Base-by-base conservation (phyloP, 2,888 invertebrate genomes). In the Thyatira batis region DNA sequence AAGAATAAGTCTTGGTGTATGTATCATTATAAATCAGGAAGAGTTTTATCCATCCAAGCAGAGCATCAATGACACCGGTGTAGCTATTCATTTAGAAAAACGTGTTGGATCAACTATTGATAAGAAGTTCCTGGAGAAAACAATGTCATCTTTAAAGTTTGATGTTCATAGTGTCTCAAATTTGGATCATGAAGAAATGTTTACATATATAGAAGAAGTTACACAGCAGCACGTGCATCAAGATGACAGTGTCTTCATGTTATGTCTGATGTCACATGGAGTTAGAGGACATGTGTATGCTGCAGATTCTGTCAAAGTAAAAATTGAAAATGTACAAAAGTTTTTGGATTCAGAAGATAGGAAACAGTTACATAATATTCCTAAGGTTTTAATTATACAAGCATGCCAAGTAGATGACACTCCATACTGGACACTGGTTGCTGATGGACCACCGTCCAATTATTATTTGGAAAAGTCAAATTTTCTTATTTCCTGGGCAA, bases 241-340 rank as follows among this genome's bases (percentile, higher is more conserved):
- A 49, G 74, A 84, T 28, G 87, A 90, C 54, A 92, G 91, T 63
- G 74, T 90, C 39, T 91, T 91, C 51, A 82, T 92, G 75, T 63
- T 92, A 9, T 92, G 90, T 63, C 84, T 92, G 60, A 63, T 92
- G 20, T 91, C 91, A 46, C 91, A 92, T 76, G 92, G 92, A 33
- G 83, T 88, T 1, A 80, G 76, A 56, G 92, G 85, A 0, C 84
- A 88, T 70, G 75, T 92, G 0, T 91, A 77, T 77, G 86, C 89
- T 52, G 84, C 90, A 13, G 88, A 92, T 66, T 86, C 85, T 39
- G 80, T 89, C 0, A 85, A 85, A 68, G 80, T 92, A 4, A 89
- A 83, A 62, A 75, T 92, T 39, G 85, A 87, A 57, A 76, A 84
- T 53, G 85, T 92, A 53, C 85, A 90, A 72, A 78, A 78, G 33